Conservation (phyloP, 2,113 vertebrate genomes). For the Brachirus orientalis region DNA sequence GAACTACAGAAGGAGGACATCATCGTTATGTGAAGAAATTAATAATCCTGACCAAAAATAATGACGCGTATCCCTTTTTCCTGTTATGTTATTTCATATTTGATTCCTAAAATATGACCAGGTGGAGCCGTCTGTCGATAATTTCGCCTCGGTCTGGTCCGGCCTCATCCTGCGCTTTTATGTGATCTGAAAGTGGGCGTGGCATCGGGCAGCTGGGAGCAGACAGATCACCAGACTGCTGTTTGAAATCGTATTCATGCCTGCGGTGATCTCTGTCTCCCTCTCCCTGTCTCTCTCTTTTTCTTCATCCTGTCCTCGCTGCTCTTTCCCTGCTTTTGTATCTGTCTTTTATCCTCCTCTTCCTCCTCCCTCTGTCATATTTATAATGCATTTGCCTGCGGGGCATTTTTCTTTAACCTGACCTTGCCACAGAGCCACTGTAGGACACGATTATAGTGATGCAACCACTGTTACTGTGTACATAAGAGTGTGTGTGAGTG, state of each 20-base stretch:
- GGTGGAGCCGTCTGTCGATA: background rate
- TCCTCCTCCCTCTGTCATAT: slow-evolving; percentile 27
- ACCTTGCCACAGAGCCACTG: slow-evolving; percentile 63
- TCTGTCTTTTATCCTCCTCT: slow-evolving; percentile 33
- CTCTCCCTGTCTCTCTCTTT: slow-evolving; percentile 9
- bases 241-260: slow-evolving; percentile 49
- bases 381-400: slow-evolving; percentile 65
- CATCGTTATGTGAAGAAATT: too few species aligned
- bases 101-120: too few species aligned
- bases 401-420: slow-evolving; percentile 58
- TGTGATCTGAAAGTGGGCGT: slow-evolving; percentile 19
- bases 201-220: slow-evolving; percentile 2
- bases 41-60: too few species aligned
- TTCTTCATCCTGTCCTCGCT: slow-evolving; percentile 37
- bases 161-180: background rate
- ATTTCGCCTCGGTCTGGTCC: too few species aligned
- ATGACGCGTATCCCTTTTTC: too few species aligned
- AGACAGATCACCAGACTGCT: slow-evolving; percentile 26
- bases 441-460: slow-evolving; percentile 69
- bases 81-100: too few species aligned
- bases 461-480: slow-evolving; percentile 29
- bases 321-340: slow-evolving; percentile 39
- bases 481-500: slow-evolving; percentile 16
- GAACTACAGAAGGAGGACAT: too few species aligned
- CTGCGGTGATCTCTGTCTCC: slow-evolving; percentile 28